Percentiles rank a stretch among this genome's conserved stretches.
Evolutionary conservation across 2,797 vertebrate genomes (phyloP).

Genomic region (Euphonia xanthogaster): DNA sequence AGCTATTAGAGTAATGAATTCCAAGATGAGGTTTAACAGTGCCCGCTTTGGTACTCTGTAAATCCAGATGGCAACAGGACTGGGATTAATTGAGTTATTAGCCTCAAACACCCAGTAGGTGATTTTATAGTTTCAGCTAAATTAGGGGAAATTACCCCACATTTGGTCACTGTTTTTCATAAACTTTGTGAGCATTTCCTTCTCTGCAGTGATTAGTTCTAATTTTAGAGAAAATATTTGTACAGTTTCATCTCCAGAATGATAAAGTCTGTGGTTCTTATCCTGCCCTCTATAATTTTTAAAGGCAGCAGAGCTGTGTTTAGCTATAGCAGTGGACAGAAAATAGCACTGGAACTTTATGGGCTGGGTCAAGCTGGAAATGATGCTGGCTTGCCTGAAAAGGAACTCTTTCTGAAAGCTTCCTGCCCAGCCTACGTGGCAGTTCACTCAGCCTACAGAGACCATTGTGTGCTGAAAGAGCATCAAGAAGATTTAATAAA

Average conservation of each 20-base stretch:
- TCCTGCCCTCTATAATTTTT: not conserved
- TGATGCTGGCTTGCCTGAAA: not conserved
- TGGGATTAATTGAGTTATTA: constrained; percentile 57
- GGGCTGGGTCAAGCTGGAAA: not conserved
- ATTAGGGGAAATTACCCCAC: constrained; percentile 17
- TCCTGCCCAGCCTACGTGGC: not conserved
- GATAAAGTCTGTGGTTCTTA: not conserved
- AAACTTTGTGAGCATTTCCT: not conserved
- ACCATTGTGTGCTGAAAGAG: constrained; percentile 37
- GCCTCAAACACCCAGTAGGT: constrained; percentile 6
- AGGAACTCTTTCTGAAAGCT: constrained; percentile 14
- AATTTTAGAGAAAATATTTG: not conserved
- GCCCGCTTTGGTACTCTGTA: constrained; percentile 18
- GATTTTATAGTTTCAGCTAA: constrained; percentile 17
- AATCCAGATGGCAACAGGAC: constrained; percentile 37
- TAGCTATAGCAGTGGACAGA: not conserved
- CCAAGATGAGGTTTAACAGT: constrained; percentile 18
- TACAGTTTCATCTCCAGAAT: not conserved
- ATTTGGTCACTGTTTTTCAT: constrained; percentile 7
- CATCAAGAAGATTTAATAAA: constrained; percentile 62
- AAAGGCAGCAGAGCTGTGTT: not conserved
- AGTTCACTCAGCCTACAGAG: constrained; percentile 18
- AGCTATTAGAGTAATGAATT: constrained; percentile 49
- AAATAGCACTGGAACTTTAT: not conserved
- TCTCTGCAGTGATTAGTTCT: not conserved